Conservation (phyloP, 2,113 vertebrate genomes). For the Indicator maculatus region DNA sequence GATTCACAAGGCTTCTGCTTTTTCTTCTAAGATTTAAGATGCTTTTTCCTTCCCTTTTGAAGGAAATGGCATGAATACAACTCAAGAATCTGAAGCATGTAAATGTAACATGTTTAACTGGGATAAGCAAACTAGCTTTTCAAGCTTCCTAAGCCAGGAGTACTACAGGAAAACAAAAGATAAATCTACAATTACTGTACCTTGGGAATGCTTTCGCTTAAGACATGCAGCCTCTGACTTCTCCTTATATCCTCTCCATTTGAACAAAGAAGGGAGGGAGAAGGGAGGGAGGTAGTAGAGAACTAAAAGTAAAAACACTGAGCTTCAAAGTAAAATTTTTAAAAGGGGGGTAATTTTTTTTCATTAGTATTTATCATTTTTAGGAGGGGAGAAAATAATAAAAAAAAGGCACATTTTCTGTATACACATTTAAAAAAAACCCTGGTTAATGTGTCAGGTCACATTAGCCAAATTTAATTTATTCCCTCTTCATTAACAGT, state of each 20-base stretch:
- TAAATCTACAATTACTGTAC: conserved; percentile 86
- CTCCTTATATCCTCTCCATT: conserved; percentile 99
- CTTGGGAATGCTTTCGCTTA: conserved; percentile 97
- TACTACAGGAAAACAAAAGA: conserved; percentile 26
- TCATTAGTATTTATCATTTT: conserved; percentile 16
- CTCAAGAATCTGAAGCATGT: neutral
- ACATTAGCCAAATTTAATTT: neutral
- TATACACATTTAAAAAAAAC: neutral
- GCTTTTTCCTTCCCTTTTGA: conserved; percentile 1
- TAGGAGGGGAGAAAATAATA: neutral
- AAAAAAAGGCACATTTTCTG: conserved; percentile 13
- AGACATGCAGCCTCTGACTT: conserved; percentile 91
- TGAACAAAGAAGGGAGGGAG: conserved; percentile 99
- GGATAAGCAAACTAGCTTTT: conserved; percentile 24
- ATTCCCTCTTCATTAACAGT: neutral
- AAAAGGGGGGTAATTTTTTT: conserved; percentile 53
- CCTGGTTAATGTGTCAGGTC: neutral
- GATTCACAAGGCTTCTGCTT: neutral
- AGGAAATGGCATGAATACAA: neutral
- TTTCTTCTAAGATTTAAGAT: neutral
- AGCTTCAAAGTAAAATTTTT: conserved; percentile 84
- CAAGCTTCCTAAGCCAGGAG: conserved; percentile 59
- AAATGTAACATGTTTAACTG: conserved; percentile 24
- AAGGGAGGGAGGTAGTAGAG: conserved; percentile 94
- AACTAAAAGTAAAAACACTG: conserved; percentile 98